A percentile compares a stretch with the other conserved stretches of the same genome.
These are phyloP conservation scores for Galbula dea DNA, from an alignment of 2,113 vertebrate species.

Conservation along the genomic window DNA sequence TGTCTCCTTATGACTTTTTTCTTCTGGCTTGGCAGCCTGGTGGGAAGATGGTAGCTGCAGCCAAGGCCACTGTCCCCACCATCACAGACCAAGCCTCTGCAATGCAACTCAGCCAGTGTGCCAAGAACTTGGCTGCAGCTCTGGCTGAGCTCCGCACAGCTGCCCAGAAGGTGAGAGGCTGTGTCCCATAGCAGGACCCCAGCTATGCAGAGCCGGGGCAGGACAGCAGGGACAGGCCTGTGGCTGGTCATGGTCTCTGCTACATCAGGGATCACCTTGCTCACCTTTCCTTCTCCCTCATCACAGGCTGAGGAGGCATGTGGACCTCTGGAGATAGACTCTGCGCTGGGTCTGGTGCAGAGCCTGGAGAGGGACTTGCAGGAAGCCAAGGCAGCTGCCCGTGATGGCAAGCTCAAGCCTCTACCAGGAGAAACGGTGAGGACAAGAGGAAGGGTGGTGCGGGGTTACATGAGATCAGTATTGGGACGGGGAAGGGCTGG, in stretches of 20 bases:
- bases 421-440: constrained; percentile 92
- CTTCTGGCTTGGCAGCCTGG: constrained; percentile 78
- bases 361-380: constrained; percentile 90
- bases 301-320: constrained; percentile 92
- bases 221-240: fast-evolving
- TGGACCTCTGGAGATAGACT: constrained; percentile 94
- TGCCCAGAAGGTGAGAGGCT: constrained; percentile 85
- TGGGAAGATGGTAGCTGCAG: constrained; percentile 94
- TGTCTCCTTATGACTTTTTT: background rate
- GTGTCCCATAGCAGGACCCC: background rate
- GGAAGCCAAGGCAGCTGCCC: constrained; percentile 88
- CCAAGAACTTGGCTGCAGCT: constrained; percentile 90
- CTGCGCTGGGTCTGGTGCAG: constrained; percentile 86
- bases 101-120: constrained; percentile 97
- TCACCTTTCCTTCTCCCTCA: background rate
- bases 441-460: background rate
- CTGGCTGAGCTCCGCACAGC: constrained; percentile 92
- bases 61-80: constrained; percentile 91
- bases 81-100: constrained; percentile 86
- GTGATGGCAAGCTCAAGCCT: constrained; percentile 87
- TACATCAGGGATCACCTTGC: fast-evolving
- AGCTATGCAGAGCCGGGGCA: background rate
- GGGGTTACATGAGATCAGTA: too few species aligned
- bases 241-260: background rate
- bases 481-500: background rate